Conservation (phyloP, 2,797 vertebrate genomes). For the Holocentrus rufus region DNA sequence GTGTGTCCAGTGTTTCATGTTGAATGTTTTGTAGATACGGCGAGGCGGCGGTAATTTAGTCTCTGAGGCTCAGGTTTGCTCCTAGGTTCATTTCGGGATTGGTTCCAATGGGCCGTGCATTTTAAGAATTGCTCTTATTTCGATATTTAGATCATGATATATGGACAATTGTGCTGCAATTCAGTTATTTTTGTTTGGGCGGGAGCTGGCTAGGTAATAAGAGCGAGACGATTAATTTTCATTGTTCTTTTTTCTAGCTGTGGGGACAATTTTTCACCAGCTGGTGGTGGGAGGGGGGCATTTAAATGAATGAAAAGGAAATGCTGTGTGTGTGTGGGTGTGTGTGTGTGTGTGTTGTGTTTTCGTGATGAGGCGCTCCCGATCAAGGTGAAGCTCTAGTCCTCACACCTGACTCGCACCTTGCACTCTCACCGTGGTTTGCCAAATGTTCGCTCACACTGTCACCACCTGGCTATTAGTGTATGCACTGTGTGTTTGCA, state of each 20-base stretch:
- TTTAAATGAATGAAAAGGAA: conserved; percentile 46
- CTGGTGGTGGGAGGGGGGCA: conserved; percentile 12
- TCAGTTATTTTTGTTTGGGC: background rate
- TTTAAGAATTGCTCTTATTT: conserved; percentile 4
- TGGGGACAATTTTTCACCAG: conserved; percentile 38
- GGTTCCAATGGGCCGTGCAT: conserved; percentile 1
- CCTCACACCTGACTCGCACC: conserved; percentile 71
- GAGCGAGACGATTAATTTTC: background rate
- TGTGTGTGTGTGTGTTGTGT: conserved; percentile 23
- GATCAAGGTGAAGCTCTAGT: conserved; percentile 8
- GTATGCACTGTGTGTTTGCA: conserved; percentile 54
- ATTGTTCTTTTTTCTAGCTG: conserved; percentile 25
- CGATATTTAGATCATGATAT: conserved; percentile 1
- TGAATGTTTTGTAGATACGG: background rate
- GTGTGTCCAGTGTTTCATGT: conserved; percentile 14
- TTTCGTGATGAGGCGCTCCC: conserved; percentile 36
- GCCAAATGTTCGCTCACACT: conserved; percentile 71
- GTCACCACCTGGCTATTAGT: conserved; percentile 71
- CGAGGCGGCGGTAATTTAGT: background rate
- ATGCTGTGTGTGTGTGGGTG: background rate
- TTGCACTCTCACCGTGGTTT: conserved; percentile 50
- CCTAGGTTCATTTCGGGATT: background rate
- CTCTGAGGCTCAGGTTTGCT: background rate
- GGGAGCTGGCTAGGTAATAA: conserved; percentile 1
- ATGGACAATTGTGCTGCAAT: background rate